Percentiles rank a stretch among this genome's conserved stretches.
phyloP scores from a whole-genome alignment of 1,140 invertebrate species.

The Ectropis grisescens region DNA sequence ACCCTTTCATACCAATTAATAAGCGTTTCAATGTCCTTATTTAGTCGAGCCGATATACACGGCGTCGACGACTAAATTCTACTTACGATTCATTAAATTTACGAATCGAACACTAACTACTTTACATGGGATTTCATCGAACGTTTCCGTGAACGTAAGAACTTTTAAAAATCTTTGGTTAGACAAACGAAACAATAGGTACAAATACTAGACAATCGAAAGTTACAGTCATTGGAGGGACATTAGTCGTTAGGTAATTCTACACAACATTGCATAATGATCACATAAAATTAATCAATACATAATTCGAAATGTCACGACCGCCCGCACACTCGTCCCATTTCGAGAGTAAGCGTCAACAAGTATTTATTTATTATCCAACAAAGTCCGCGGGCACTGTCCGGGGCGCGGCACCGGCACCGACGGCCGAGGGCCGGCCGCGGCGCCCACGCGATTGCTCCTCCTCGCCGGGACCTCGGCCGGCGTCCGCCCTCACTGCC shows the following conservation, averaged over 20 bases:
- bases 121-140: slow-evolving; percentile 45
- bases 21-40: slow-evolving; percentile 70
- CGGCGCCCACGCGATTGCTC: too few species aligned
- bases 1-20: slow-evolving; percentile 71
- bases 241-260: slow-evolving; percentile 63
- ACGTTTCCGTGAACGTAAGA: slow-evolving; percentile 36
- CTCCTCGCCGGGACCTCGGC: too few species aligned
- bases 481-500: slow-evolving; percentile 70
- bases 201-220: slow-evolving; percentile 56
- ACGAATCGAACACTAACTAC: slow-evolving; percentile 60
- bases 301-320: slow-evolving; percentile 51
- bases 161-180: slow-evolving; percentile 58
- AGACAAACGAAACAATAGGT: slow-evolving; percentile 50
- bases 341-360: slow-evolving; percentile 62
- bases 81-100: slow-evolving; percentile 57
- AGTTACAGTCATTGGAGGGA: slow-evolving; percentile 65
- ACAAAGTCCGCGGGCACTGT: slow-evolving; percentile 19
- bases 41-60: slow-evolving; percentile 50
- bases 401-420: too few species aligned
- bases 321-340: slow-evolving; percentile 33
- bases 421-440: slow-evolving; percentile 9
- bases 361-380: slow-evolving; percentile 48
- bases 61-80: slow-evolving; percentile 53
- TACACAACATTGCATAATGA: slow-evolving; percentile 62
- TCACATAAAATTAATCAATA: slow-evolving; percentile 54